Evolutionary conservation across 2,888 invertebrate genomes (phyloP).

Genomic region (Pyrrhosoma nymphula): DNA sequence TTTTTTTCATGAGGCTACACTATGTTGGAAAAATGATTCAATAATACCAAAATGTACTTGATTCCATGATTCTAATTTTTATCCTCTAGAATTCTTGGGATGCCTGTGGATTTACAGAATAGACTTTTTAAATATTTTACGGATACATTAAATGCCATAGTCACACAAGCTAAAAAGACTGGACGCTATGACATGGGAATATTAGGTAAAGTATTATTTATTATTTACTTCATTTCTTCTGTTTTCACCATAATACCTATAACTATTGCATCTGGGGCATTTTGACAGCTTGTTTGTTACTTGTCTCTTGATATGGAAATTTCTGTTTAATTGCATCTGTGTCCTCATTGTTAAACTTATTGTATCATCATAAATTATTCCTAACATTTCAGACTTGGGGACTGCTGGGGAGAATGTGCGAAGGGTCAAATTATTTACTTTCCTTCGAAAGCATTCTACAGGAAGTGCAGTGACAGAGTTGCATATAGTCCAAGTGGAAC

Average conservation of each 20-base stretch:
- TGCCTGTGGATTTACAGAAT: constrained; percentile 98
- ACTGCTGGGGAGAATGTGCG: constrained; percentile 95
- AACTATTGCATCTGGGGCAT: too few relatives aligned
- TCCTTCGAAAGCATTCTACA: constrained; percentile 92
- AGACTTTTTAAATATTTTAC: constrained; percentile 98
- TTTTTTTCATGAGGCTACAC: too few relatives aligned
- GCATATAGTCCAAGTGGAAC: constrained; percentile 94
- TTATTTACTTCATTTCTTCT: neutral
- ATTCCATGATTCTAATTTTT: neutral
- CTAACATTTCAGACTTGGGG: constrained; percentile 88
- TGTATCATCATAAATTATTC: neutral
- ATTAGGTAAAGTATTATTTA: constrained; percentile 79
- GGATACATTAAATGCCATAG: constrained; percentile 94
- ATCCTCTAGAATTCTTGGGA: constrained; percentile 89
- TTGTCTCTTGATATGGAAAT: neutral
- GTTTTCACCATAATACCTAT: neutral
- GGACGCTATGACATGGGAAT: constrained; percentile 97
- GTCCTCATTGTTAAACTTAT: neutral
- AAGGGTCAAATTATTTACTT: constrained; percentile 89
- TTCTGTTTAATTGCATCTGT: neutral
- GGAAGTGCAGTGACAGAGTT: constrained; percentile 96
- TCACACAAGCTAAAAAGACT: constrained; percentile 94
- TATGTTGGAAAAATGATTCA: too few relatives aligned
- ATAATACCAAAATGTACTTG: too few relatives aligned
- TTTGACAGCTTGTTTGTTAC: neutral